Base-by-base conservation (phyloP, 1,140 invertebrate genomes). In the Panagrolaimus sp. region DNA sequence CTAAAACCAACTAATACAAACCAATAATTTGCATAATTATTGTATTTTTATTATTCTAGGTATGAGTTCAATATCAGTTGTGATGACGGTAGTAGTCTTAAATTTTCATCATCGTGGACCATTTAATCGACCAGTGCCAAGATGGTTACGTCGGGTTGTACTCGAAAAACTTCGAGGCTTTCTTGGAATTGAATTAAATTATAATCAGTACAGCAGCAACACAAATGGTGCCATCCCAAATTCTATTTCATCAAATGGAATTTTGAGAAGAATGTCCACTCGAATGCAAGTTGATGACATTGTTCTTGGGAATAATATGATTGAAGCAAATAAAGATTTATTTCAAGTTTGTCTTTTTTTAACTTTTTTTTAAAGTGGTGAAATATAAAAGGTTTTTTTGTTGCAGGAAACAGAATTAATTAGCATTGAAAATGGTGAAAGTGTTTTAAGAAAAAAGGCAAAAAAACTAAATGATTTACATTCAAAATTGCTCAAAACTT, bases 11-110 rank as follows among this genome's bases (percentile, higher is more conserved):
- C 45, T n/a, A n/a, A n/a, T 46, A 9, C 45, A 46, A 46, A n/a
- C n/a, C n/a, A n/a, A n/a, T n/a, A n/a, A n/a, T n/a, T n/a, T n/a
- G n/a, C n/a, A n/a, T n/a, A n/a, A 46, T 46, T n/a, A 9, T 10
- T 46, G 9, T 10, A 46, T 46, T 10, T 46, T n/a, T 4, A n/a
- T 24, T 8, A 8, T 52, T 52, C 10, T 24, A 52, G 48, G 48
- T 94, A 98, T 86, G 97, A 98, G 93, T 95, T 98, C 84, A 94
- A 94, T 78, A 93, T 94, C 82, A 98, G 94, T 99, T 81, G 92
- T 98, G 80, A 94, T 93, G 85, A 98, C 96, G 69, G 96, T 99
- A 79, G 89, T 98, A 81, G 96, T 98, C 83, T 89, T 99, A 78
- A 98, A 98, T 88, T 98, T 96, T 87, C 96, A 99, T 88, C 94